Conservation (phyloP, 2,888 invertebrate species). For the Andrena praecox region DNA sequence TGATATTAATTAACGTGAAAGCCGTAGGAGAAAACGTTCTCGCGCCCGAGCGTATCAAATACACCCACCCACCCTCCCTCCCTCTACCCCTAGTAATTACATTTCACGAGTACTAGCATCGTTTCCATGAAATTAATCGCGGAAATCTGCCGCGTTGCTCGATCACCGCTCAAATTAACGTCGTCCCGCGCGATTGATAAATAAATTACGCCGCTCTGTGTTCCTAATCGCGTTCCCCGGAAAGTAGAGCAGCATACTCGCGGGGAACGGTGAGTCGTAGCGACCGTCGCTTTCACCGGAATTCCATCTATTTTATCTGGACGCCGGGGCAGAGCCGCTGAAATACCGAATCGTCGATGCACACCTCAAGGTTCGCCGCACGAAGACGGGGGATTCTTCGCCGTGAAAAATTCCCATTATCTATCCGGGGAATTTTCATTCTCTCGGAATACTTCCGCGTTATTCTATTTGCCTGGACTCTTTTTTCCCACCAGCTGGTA, state of each 20-base stretch:
- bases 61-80: neutral
- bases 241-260: neutral
- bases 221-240: neutral
- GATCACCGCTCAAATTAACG: constrained; percentile 26
- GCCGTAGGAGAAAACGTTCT: constrained; percentile 50
- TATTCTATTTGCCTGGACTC: constrained; percentile 62
- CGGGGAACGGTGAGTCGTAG: neutral
- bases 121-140: constrained; percentile 54
- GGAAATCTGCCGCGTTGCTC: constrained; percentile 20
- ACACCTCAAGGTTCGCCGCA: neutral
- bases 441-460: constrained; percentile 53
- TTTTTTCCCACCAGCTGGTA: neutral
- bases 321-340: neutral
- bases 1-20: constrained; percentile 69
- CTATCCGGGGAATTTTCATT: constrained; percentile 64
- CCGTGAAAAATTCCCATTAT: constrained; percentile 68
- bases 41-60: constrained; percentile 41
- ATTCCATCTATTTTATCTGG: constrained; percentile 9
- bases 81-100: constrained; percentile 35
- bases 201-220: neutral
- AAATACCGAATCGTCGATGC: constrained; percentile 16
- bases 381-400: constrained; percentile 38
- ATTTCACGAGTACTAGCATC: constrained; percentile 4
- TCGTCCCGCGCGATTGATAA: constrained; percentile 18
- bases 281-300: neutral